These are phyloP conservation scores for Dryococelus australis DNA, from an alignment of 2,888 invertebrate species.

Conservation along the genomic window DNA sequence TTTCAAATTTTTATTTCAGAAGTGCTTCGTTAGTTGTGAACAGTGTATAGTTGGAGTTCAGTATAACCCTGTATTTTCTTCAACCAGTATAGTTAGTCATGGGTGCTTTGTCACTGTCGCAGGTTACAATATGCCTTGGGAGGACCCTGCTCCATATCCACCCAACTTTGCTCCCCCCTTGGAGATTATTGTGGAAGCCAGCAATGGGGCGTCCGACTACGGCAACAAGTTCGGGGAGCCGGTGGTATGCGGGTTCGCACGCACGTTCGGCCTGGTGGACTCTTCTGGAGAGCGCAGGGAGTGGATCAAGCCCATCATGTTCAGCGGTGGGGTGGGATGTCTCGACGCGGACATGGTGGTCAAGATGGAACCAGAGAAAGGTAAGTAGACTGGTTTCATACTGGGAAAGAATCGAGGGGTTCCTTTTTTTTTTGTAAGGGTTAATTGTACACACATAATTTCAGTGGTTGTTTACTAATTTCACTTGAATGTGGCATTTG, in stretches of 20 bases:
- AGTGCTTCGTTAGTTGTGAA: too few species aligned
- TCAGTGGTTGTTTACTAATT: too few species aligned
- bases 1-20: too few species aligned
- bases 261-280: conserved; percentile 85
- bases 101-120: not conserved
- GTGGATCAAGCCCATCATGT: conserved; percentile 99
- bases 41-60: too few species aligned
- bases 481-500: too few species aligned
- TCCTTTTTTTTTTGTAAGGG: too few species aligned
- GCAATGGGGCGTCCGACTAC: conserved; percentile 98
- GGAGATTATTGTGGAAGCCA: conserved; percentile 92
- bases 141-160: conserved; percentile 82
- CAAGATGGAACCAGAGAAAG: conserved; percentile 78
- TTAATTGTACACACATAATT: too few species aligned
- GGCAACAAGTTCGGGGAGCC: conserved; percentile 99
- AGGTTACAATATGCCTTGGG: conserved; percentile 91
- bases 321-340: conserved; percentile 93
- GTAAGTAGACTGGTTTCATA: conserved; percentile 55
- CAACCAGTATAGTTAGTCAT: too few species aligned
- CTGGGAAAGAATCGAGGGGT: too few species aligned
- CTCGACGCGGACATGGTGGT: conserved; percentile 84
- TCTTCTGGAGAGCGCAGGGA: conserved; percentile 75
- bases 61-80: too few species aligned
- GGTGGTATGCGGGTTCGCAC: conserved; percentile 86
- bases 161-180: conserved; percentile 88